phyloP scores from a whole-genome alignment of 1,140 invertebrate species.

The Cataglyphis hispanica region DNA sequence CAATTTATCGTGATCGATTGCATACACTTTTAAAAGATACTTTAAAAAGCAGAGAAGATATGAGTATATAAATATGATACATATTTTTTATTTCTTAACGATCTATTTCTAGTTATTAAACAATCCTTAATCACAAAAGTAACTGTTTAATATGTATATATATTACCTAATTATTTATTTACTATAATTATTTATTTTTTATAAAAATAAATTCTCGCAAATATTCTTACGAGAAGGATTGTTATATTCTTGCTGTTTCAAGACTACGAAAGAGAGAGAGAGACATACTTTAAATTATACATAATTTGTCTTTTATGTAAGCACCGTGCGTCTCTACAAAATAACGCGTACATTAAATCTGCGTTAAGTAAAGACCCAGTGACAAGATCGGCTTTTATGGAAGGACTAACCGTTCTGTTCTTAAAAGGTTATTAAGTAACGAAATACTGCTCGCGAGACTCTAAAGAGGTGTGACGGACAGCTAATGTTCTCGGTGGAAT shows the following conservation, averaged over 20 bases:
- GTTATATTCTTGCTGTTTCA: not conserved
- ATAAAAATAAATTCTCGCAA: no score
- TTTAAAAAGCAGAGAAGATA: not conserved
- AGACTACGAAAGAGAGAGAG: not conserved
- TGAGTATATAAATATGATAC: no score
- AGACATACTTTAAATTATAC: not conserved
- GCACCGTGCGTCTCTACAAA: not conserved
- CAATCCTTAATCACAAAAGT: no score
- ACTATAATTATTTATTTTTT: no score
- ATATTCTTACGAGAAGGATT: not conserved
- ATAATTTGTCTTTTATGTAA: slow-evolving; percentile 21
- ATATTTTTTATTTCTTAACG: not conserved
- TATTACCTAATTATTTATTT: no score
- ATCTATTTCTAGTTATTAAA: not conserved
- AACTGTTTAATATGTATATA: not conserved
- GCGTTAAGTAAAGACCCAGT: slow-evolving; percentile 4
- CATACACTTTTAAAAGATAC: not conserved
- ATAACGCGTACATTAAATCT: slow-evolving; percentile 13
- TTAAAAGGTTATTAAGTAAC: slow-evolving; percentile 71
- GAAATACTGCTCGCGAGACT: slow-evolving; percentile 61
- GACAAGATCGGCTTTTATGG: slow-evolving; percentile 21
- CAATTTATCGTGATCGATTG: not conserved
- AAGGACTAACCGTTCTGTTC: slow-evolving; percentile 37
- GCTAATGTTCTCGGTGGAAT: slow-evolving; percentile 66
- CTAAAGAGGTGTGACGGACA: slow-evolving; percentile 69